These are phyloP conservation scores for Drosophila biarmipes DNA, from an alignment of 1,140 invertebrate genomes.

Conservation along the genomic window DNA sequence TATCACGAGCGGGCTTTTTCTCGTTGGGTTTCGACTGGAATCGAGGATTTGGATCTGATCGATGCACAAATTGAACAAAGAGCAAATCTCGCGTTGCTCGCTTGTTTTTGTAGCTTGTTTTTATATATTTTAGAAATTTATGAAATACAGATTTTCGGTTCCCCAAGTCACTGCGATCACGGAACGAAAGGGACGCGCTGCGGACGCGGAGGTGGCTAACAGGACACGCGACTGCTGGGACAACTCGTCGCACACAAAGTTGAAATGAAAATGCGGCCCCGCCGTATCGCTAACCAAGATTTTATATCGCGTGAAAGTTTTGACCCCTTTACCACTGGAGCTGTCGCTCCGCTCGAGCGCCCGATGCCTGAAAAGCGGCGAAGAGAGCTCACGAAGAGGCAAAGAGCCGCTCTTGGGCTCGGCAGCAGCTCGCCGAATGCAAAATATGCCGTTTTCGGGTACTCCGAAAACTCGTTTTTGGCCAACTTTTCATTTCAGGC, in stretches of 20 bases:
- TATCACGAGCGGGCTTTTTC: conserved; percentile 28
- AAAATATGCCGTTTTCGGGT: conserved; percentile 76
- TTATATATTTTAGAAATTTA: conserved; percentile 9
- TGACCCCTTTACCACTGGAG: conserved; percentile 79
- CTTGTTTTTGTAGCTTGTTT: conserved; percentile 44
- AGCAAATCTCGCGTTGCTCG: conserved; percentile 51
- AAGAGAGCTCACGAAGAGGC: conserved; percentile 28
- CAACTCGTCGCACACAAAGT: conserved; percentile 73
- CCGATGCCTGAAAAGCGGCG: conserved; percentile 18
- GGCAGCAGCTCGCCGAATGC: conserved; percentile 47
- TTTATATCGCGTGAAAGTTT: conserved; percentile 84
- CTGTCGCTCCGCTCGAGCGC: conserved; percentile 61
- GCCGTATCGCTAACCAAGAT: conserved; percentile 79
- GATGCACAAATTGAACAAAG: conserved; percentile 60
- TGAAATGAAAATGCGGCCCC: conserved; percentile 83
- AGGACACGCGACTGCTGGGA: conserved; percentile 58
- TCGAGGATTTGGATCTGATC: conserved; percentile 43
- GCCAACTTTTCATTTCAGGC: conserved; percentile 79
- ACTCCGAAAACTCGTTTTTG: conserved; percentile 41
- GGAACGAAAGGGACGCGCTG: conserved; percentile 32
- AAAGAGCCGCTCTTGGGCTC: conserved; percentile 22
- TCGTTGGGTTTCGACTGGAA: conserved; percentile 10
- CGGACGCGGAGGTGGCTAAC: conserved; percentile 36
- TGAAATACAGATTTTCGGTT: background rate
- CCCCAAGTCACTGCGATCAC: conserved; percentile 25